Conservation (phyloP, 2,888 invertebrate species). For the Peribatodes rhomboidaria region DNA sequence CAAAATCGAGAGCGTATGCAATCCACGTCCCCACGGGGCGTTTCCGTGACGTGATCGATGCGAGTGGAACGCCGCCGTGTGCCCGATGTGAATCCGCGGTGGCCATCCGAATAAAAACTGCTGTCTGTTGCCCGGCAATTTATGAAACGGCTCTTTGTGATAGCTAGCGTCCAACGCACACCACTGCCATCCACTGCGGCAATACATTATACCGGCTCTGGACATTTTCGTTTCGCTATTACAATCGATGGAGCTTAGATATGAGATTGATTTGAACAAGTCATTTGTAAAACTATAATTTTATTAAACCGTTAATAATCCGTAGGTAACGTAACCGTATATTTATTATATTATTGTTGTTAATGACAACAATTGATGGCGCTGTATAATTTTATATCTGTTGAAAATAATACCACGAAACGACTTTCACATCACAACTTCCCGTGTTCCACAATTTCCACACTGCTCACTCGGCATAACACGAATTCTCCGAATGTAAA, state of each 20-base stretch:
- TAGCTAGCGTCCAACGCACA: conserved; percentile 44
- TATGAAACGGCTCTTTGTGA: conserved; percentile 64
- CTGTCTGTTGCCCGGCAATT: conserved; percentile 57
- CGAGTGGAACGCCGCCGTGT: conserved; percentile 48
- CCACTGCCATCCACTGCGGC: conserved; percentile 14
- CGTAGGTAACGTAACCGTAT: background rate
- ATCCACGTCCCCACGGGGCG: conserved; percentile 52
- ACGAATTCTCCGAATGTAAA: conserved; percentile 37
- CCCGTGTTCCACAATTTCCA: conserved; percentile 7
- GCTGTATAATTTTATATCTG: conserved; percentile 29
- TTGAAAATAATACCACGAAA: conserved; percentile 23
- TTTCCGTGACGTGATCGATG: conserved; percentile 62
- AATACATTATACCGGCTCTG: conserved; percentile 17
- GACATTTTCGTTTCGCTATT: conserved; percentile 8
- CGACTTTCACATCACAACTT: conserved; percentile 32
- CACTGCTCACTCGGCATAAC: conserved; percentile 30
- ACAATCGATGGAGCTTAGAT: background rate
- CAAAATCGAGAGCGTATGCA: conserved; percentile 52
- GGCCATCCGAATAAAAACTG: conserved; percentile 55
- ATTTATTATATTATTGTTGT: conserved; percentile 14
- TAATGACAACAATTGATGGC: conserved; percentile 16
- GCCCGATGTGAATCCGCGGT: conserved; percentile 33
- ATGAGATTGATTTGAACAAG: conserved; percentile 1
- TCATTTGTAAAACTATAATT: conserved; percentile 17
- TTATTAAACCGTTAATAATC: conserved; percentile 22